Percentiles rank a stretch among this genome's conserved stretches.
Conservation (phyloP, 2,113 vertebrate genomes). For the Heterochromis multidens region DNA sequence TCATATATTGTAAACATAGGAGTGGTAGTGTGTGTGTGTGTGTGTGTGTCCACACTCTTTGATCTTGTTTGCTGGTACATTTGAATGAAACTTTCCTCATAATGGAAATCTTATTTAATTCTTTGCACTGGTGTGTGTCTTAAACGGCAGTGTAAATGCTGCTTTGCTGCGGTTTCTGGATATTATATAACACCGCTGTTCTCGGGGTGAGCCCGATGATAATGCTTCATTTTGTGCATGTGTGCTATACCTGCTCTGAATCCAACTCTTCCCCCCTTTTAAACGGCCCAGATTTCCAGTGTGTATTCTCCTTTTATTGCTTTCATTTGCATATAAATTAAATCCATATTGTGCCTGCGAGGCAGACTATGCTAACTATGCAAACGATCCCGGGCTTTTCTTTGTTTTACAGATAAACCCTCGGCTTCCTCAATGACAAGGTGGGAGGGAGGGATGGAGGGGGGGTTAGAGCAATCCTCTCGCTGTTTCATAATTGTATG, state of each 20-base stretch:
- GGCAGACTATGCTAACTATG: conserved; percentile 88
- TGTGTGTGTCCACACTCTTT: not conserved
- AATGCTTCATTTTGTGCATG: not conserved
- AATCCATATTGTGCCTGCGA: conserved; percentile 97
- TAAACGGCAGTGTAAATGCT: not conserved
- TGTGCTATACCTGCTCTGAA: conserved; percentile 44
- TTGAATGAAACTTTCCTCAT: not conserved
- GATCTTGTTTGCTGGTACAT: not conserved
- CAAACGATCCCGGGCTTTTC: conserved; percentile 82
- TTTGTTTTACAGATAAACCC: conserved; percentile 94
- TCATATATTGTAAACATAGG: too few relatives aligned
- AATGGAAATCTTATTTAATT: not conserved
- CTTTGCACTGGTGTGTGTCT: not conserved
- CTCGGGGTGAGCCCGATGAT: conserved; percentile 69
- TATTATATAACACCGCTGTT: conserved; percentile 53
- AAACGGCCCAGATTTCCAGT: conserved; percentile 87
- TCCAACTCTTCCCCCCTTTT: conserved; percentile 56
- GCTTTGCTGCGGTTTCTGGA: not conserved
- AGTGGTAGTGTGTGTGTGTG: not conserved
- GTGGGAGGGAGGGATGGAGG: conserved; percentile 18
- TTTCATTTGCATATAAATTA: conserved; percentile 99
- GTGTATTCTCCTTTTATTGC: conserved; percentile 91
- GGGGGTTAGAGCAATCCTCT: conserved; percentile 62
- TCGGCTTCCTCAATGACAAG: conserved; percentile 66
- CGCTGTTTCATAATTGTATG: conserved; percentile 87